Evolutionary conservation across 1,140 invertebrate genomes (phyloP), one percentile per base, ranked within the genome.

Genomic region (Amphibalanus amphitrite): DNA sequence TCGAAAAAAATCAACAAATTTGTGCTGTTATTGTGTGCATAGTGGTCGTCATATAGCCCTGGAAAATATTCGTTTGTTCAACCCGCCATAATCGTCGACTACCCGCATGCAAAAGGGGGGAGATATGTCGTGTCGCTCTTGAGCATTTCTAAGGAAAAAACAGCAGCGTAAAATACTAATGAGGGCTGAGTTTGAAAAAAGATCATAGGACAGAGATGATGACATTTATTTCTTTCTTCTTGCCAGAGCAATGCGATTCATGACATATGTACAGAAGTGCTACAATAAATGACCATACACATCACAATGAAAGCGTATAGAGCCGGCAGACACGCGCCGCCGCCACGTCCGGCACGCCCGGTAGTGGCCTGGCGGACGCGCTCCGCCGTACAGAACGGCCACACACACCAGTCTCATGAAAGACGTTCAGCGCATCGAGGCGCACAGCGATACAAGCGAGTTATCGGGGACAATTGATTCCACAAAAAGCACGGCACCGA

Each of bases 231-330:
- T 59, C 47, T 59, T 59, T 8, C 47, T 59, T 59, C 10, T 20
- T 59, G 47, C 47, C 10, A 20, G 47, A 59, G 47, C 47, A 59
- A 59, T 59, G 23, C 47, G 47, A 59, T 59, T 8, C 20, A 59
- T 59, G 47, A 59, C 47, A 8, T 59, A 59, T 59, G 20, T 59
- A 59, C 47, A 59, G 47, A 59, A 20, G 47, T 59, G 23, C 47
- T 17, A 59, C 47, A 59, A 3, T 59, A 59, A 59, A 59, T 59
- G 47, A 59, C 47, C 47, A 20, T 59, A 59, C 47, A 59, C 47
- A 59, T 59, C 47, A 59, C 47, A 59, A 59, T 59, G 47, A 59
- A 59, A 59, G 47, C 47, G 47, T 59, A 59, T 59, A 59, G 47
- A 59, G 47, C 47, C 6, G 47, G 17, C 47, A 1, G 47, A 20